A percentile compares a stretch with the other conserved stretches of the same genome.
phyloP scores from a whole-genome alignment of 2,888 invertebrate genomes.

The Anoncus sp. region DNA sequence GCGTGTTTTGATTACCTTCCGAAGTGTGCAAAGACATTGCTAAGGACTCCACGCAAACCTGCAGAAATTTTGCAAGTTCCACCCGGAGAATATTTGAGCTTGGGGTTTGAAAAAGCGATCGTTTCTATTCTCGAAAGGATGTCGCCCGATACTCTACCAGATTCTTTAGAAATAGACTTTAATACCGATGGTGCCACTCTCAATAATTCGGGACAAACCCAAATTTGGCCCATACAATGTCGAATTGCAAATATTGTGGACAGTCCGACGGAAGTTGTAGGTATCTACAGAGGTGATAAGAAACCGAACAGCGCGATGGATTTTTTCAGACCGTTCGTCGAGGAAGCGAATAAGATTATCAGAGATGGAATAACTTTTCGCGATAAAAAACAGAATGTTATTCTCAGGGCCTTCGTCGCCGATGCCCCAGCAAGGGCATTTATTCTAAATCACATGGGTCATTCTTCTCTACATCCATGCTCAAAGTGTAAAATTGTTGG shows the following conservation, averaged over 20 bases:
- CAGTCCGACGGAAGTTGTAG: slow-evolving; percentile 54
- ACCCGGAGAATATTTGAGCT: slow-evolving; percentile 52
- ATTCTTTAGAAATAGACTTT: slow-evolving; percentile 53
- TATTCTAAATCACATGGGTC: slow-evolving; percentile 58
- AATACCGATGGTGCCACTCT: slow-evolving; percentile 54
- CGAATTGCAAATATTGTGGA: too few species aligned
- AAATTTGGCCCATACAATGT: slow-evolving; percentile 36
- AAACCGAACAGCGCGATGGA: slow-evolving; percentile 60
- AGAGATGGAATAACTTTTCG: slow-evolving; percentile 49
- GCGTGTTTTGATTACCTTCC: slow-evolving; percentile 42
- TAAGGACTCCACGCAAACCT: slow-evolving; percentile 34
- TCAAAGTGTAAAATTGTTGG: slow-evolving; percentile 65
- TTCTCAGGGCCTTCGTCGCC: slow-evolving; percentile 57
- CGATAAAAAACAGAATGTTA: slow-evolving; percentile 33
- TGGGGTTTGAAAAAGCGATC: slow-evolving; percentile 44
- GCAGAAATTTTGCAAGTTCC: slow-evolving; percentile 25
- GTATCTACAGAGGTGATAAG: slow-evolving; percentile 61
- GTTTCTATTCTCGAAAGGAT: slow-evolving; percentile 18
- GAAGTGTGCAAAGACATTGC: slow-evolving; percentile 40
- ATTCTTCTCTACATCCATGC: slow-evolving; percentile 62
- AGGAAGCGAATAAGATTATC: slow-evolving; percentile 51
- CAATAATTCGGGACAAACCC: slow-evolving; percentile 64
- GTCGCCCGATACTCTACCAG: slow-evolving; percentile 17
- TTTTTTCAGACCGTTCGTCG: slow-evolving; percentile 58
- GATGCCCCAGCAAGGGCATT: slow-evolving; percentile 70